Evolutionary conservation across 2,113 vertebrate species (phyloP), one percentile per base, ranked within the genome.

Genomic region (Salvelinus fontinalis): DNA sequence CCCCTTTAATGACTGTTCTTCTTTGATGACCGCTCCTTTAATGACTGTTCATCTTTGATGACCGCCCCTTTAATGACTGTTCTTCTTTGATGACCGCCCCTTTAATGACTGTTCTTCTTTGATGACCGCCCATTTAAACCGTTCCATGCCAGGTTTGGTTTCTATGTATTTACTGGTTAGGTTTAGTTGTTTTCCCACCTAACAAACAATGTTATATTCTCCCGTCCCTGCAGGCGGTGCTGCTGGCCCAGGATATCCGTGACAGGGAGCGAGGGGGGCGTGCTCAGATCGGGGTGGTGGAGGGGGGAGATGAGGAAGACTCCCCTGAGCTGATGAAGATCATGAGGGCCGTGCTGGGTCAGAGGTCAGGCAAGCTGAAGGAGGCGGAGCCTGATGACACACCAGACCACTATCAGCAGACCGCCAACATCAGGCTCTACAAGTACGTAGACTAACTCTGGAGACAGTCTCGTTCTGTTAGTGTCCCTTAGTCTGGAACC

Each of bases 181-280:
- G 39, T 44, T 44, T 44, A 44, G 39, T 11, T 39, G 7, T 39
- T 39, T 39, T 8, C 2, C 34, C 7, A 39, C 34, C 2, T 9
- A 39, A 39, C 14, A 51, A 51, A 3, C 4, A 51, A 51, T 54
- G 16, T 18, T 18, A 16, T 54, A 3, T 9, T 14, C 71, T 59
- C 16, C 16, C 29, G 9, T 60, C 54, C 54, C 54, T 71, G 4
- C 87, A 97, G 96, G 96, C 93, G 0, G 90, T 96, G 0, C 64
- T 93, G 2, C 80, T 97, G 89, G 95, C 95, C 73, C 94, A 96
- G 85, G 94, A 94, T 86, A 96, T 97, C 87, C 94, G 96, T 27
- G 95, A 97, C 86, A 88, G 93, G 0, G 96, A 97, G 88, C 86
- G 96, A 57, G 96, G 95, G 0, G 96, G 96, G 2, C 93, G 96